A percentile compares a stretch with the other conserved stretches of the same genome.
Evolutionary conservation across 2,888 invertebrate species (phyloP).

Genomic region (Dryococelus australis): DNA sequence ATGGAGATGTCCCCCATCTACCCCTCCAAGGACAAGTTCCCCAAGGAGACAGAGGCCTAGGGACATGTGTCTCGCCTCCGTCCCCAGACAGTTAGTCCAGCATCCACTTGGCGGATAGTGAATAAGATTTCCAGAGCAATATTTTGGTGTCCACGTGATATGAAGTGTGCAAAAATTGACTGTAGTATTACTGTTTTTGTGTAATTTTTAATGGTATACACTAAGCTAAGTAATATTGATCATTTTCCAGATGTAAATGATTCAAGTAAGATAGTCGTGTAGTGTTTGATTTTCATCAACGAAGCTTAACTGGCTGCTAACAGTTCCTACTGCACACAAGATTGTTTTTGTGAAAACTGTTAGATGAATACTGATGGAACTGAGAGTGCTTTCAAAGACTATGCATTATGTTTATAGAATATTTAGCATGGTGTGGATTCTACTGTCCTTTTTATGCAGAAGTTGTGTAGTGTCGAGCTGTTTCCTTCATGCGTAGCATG

Average conservation of each 20-base stretch:
- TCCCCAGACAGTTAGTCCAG: too few species aligned
- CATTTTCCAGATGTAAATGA: too few species aligned
- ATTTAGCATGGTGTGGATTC: not conserved
- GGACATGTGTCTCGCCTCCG: too few species aligned
- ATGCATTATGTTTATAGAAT: not conserved
- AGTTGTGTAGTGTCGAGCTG: not conserved
- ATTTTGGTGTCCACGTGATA: not conserved
- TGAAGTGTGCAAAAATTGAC: not conserved
- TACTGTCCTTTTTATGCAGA: not conserved
- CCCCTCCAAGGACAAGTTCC: slow-evolving; percentile 75
- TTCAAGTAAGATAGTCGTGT: not conserved
- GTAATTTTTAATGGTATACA: not conserved
- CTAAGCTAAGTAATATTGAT: too few species aligned
- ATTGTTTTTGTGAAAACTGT: not conserved
- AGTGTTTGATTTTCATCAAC: not conserved
- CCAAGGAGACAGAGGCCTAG: slow-evolving; percentile 87
- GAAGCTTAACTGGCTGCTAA: not conserved
- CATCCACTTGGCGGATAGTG: too few species aligned
- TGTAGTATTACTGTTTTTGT: not conserved
- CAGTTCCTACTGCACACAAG: not conserved
- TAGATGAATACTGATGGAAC: not conserved
- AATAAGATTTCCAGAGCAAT: not conserved
- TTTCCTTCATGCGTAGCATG: not conserved
- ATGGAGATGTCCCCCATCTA: slow-evolving; percentile 88
- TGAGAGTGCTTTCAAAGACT: not conserved